Base-by-base conservation (phyloP, 1,140 invertebrate genomes). In the Pararge aegeria region DNA sequence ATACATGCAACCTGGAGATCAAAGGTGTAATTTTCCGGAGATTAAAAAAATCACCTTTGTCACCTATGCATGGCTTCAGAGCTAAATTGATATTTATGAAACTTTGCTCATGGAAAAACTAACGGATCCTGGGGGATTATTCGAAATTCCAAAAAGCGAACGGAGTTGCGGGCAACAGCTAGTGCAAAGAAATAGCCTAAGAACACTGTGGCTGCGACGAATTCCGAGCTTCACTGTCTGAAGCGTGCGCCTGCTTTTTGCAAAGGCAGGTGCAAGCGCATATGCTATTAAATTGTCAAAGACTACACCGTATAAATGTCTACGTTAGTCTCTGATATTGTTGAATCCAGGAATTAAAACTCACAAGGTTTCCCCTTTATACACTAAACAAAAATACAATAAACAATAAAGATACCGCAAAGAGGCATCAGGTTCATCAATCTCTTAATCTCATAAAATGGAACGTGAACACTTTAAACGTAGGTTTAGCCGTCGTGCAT, bases 251-350 rank as follows among this genome's bases (percentile, higher is more conserved):
- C 73, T 84, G 80, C 77, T 87, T 89, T 89, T 89, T 89, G 83
- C 81, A 84, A 59, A 34, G 70, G 83, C 86, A 89, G 86, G 86
- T 89, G 86, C 75, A 70, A 37, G 70, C 68, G 75, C 84, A 89
- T 86, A 86, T 89, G 86, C 82, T 85, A 84, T 89, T 87, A 89
- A 86, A 87, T 83, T 89, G 82, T 87, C 86, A 87, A 87, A 85
- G 81, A 81, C 68, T 70, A 80, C 77, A 75, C 3, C 61, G 42
- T 63, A 52, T 40, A 40, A 10, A 80, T 64, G 64, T 73, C 63
- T 70, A 64, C 73, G 69, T 66, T 62, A 62, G 60, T 55, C 53
- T 72, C 66, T 73, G 75, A 82, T 80, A 82, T 66, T 69, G 68
- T 68, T 59, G 68, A 79, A 83, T 83, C 61, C 68, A 78, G 76